phyloP scores from a whole-genome alignment of 37 sponge, comb jelly and placozoan genomes.

The Theonella swinhoei region DNA sequence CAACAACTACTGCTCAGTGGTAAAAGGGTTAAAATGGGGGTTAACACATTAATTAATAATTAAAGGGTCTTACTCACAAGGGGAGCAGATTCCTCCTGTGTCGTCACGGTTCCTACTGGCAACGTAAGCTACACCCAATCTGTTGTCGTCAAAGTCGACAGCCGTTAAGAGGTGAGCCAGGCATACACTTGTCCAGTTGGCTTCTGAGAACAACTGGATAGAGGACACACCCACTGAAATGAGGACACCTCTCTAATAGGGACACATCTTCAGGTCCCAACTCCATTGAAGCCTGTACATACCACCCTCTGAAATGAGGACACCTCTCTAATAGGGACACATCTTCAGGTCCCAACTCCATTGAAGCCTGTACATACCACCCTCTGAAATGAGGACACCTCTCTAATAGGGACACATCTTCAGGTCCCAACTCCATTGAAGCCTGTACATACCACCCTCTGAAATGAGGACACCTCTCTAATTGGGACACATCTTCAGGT shows the following conservation, averaged over 20 bases:
- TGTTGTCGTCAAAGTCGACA: slow-evolving; percentile 34
- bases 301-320: neutral
- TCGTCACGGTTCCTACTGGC: slow-evolving; percentile 34
- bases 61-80: slow-evolving; percentile 13
- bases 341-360: no score
- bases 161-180: slow-evolving; percentile 81
- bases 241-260: neutral
- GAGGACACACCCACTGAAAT: neutral
- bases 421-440: no score
- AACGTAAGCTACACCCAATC: slow-evolving; percentile 83
- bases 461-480: no score
- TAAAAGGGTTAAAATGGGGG: no score
- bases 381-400: no score
- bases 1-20: neutral
- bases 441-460: no score
- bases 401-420: no score
- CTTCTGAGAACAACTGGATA: slow-evolving; percentile 22
- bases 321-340: neutral
- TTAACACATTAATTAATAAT: no score
- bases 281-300: neutral
- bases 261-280: neutral
- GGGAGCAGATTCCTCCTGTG: slow-evolving; percentile 63
- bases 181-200: slow-evolving; percentile 66
- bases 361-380: no score
- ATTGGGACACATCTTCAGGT: no score